Conservation (phyloP, 2,888 invertebrate species). For the Palloptera scutellata region DNA sequence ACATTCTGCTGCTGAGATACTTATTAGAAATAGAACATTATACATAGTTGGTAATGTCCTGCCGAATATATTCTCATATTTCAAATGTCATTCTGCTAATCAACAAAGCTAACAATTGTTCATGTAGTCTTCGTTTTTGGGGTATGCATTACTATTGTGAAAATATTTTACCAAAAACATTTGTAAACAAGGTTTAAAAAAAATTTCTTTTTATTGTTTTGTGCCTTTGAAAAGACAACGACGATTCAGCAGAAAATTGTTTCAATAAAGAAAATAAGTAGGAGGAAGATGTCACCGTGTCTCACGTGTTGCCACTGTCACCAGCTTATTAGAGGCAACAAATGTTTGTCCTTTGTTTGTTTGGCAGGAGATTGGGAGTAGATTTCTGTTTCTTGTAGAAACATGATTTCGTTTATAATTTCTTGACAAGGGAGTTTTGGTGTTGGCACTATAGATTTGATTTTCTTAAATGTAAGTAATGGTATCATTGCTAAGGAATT, state of each 20-base stretch:
- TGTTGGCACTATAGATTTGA: too few species aligned
- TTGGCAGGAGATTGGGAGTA: too few species aligned
- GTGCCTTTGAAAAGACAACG: neutral
- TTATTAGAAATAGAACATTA: too few species aligned
- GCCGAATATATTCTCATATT: neutral
- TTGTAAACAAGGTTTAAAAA: slow-evolving; percentile 58
- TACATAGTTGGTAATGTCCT: too few species aligned
- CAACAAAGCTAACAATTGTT: slow-evolving; percentile 15
- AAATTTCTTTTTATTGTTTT: slow-evolving; percentile 45
- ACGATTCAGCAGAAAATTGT: slow-evolving; percentile 11
- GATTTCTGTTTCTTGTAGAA: too few species aligned
- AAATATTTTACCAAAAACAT: slow-evolving; percentile 56
- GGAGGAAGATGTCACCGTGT: slow-evolving; percentile 54
- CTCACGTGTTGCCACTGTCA: slow-evolving; percentile 57
- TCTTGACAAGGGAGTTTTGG: too few species aligned
- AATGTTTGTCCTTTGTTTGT: slow-evolving; percentile 19
- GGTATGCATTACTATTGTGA: slow-evolving; percentile 41
- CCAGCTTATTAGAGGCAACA: slow-evolving; percentile 54
- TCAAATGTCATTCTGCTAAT: slow-evolving; percentile 23
- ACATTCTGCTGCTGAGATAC: neutral
- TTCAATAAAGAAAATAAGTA: slow-evolving; percentile 9
- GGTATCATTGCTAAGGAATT: too few species aligned
- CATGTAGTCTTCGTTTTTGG: slow-evolving; percentile 27
- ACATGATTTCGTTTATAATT: too few species aligned
- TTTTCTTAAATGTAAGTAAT: too few species aligned